Base-by-base conservation (phyloP, 2,888 invertebrate genomes). In the Leptopilina drosophilae region DNA sequence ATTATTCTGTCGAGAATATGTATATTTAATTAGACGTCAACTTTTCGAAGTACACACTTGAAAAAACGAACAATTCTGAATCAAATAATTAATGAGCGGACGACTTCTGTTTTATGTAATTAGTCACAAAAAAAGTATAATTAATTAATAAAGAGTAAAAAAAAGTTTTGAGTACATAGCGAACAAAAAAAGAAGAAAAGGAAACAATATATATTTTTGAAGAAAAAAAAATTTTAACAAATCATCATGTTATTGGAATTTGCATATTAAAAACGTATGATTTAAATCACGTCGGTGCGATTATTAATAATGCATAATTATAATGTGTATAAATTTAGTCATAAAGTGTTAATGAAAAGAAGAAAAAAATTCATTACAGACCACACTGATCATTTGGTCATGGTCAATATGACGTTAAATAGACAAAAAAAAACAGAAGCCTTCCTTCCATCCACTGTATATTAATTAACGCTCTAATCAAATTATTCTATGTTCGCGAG, bases 301-400 rank as follows among this genome's bases (percentile, higher is more conserved):
- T 62, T 62, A 62, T 62, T 62, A 62, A 15, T 15, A 3, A 62
- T 20, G 62, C 62, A 62, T 62, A 62, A 20, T 15, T n/a, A 59
- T 15, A 20, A 33, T 33, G 33, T 62, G n/a, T 62, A 11, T 20
- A 62, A 62, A n/a, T 62, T 62, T 62, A 62, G 62, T 62, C 62
- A 62, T 62, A 59, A 49, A 20, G 62, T n/a, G 59, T 59, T n/a
- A 62, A 62, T 62, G n/a, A 62, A 9, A 20, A 20, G 20, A 62
- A 15, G 20, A 20, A 62, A 62, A 15, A 62, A 62, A 62, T 42
- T 42, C 42, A 15, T 62, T 62, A 20, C n/a, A 6, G 62, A 1
- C 62, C 62, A n/a, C 20, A 20, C 20, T 62, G 62, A 62, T 62
- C 62, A 62, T 62, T 62, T 15, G 62, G 62, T 62, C 62, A 62